A percentile compares a stretch with the other conserved stretches of the same genome.
These are phyloP conservation scores for Oscheius sp. DNA, from an alignment of 1,140 invertebrate species.

Conservation along the genomic window DNA sequence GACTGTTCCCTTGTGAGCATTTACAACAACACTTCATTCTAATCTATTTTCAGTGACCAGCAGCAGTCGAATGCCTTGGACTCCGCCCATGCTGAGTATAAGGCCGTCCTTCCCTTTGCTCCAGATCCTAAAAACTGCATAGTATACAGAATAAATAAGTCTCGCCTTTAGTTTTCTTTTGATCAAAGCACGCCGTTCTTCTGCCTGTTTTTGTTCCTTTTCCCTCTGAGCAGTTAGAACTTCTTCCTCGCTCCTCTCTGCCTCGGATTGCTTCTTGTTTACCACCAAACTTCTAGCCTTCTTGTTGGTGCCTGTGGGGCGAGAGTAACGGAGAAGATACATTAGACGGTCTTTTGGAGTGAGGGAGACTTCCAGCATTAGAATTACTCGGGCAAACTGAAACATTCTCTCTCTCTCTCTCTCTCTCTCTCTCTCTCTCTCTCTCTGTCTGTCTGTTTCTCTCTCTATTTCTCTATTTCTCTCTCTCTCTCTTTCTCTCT, in stretches of 20 bases:
- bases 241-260: not conserved
- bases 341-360: slow-evolving; percentile 78
- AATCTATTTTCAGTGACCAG: too few species aligned
- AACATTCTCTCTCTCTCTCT: slow-evolving; percentile 43
- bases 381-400: slow-evolving; percentile 93
- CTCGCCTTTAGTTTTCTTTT: not conserved
- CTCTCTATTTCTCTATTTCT: too few species aligned
- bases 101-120: not conserved
- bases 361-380: slow-evolving; percentile 91
- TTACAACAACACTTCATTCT: too few species aligned
- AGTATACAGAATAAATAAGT: not conserved
- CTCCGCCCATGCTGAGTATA: not conserved
- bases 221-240: not conserved
- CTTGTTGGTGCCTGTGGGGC: slow-evolving; percentile 84
- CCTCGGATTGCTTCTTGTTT: slow-evolving; percentile 69
- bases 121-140: not conserved
- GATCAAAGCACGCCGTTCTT: not conserved
- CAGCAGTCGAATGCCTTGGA: not conserved
- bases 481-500: too few species aligned
- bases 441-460: too few species aligned
- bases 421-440: not conserved
- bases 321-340: slow-evolving; percentile 85
- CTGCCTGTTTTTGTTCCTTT: not conserved
- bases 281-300: slow-evolving; percentile 76
- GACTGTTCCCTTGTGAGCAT: too few species aligned